phyloP scores from a whole-genome alignment of 1,140 invertebrate species.

The Zaprionus ornatus region DNA sequence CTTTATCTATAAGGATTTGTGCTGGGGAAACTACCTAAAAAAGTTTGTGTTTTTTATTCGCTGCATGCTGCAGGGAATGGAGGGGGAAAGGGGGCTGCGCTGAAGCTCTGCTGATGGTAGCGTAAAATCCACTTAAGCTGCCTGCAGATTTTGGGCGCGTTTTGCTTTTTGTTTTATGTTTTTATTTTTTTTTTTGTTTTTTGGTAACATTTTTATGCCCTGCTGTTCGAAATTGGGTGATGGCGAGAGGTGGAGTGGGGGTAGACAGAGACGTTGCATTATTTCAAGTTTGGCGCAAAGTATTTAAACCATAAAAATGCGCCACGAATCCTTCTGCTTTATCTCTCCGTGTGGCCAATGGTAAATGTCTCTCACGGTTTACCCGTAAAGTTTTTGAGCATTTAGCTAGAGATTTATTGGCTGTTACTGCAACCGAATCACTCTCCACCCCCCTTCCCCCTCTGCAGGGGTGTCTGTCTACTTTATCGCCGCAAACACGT shows the following conservation, averaged over 20 bases:
- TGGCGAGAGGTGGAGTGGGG: not conserved
- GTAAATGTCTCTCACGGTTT: slow-evolving; percentile 52
- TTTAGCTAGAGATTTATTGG: slow-evolving; percentile 65
- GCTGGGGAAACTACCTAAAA: slow-evolving; percentile 24
- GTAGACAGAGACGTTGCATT: slow-evolving; percentile 45
- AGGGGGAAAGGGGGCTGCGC: not conserved
- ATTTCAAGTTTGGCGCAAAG: slow-evolving; percentile 65
- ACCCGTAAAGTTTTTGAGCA: slow-evolving; percentile 59
- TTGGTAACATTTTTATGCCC: slow-evolving; percentile 42
- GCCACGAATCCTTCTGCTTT: slow-evolving; percentile 37
- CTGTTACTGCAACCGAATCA: slow-evolving; percentile 45
- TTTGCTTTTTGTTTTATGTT: slow-evolving; percentile 55
- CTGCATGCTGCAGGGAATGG: slow-evolving; percentile 37
- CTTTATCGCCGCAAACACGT: slow-evolving; percentile 58
- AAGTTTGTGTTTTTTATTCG: slow-evolving; percentile 14
- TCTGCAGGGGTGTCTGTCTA: not conserved
- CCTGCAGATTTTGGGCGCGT: slow-evolving; percentile 59
- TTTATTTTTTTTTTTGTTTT: slow-evolving; percentile 20
- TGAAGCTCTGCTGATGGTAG: slow-evolving; percentile 33
- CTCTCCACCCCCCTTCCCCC: not conserved
- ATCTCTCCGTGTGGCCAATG: slow-evolving; percentile 39
- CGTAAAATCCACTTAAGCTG: slow-evolving; percentile 65
- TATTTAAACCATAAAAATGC: slow-evolving; percentile 68
- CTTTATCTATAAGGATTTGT: slow-evolving; percentile 63
- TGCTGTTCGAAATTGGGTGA: slow-evolving; percentile 6